Conservation (phyloP, 2,797 vertebrate species). For the Xenentodon cancila region DNA sequence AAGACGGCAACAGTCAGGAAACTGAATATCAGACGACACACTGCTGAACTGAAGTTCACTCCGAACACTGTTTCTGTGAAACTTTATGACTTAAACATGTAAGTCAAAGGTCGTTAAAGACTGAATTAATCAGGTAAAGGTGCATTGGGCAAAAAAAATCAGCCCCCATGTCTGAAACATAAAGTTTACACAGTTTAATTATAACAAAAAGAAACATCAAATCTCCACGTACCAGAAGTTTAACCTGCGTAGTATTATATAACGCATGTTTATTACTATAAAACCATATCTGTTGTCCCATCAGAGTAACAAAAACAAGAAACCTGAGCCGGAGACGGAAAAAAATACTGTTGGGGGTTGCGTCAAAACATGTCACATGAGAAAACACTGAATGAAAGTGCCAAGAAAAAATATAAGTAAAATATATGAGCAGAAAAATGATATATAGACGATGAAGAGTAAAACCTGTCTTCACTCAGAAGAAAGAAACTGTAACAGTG, state of each 20-base stretch:
- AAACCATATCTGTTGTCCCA: not conserved
- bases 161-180: too few relatives aligned
- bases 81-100: too few relatives aligned
- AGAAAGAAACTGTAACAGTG: not conserved
- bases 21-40: conserved; percentile 16
- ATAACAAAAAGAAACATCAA: too few relatives aligned
- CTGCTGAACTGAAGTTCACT: conserved; percentile 1
- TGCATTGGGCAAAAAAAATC: too few relatives aligned
- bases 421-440: not conserved
- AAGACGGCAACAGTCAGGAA: conserved; percentile 32
- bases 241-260: too few relatives aligned
- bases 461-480: not conserved
- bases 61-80: not conserved
- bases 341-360: not conserved
- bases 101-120: too few relatives aligned
- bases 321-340: not conserved
- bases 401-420: not conserved
- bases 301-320: not conserved
- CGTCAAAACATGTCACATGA: not conserved
- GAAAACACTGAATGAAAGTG: not conserved
- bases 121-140: too few relatives aligned
- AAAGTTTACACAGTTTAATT: too few relatives aligned
- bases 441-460: not conserved
- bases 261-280: too few relatives aligned
- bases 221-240: too few relatives aligned